phyloP scores from a whole-genome alignment of 2,113 vertebrate species.

The Australoheros scitulus region DNA sequence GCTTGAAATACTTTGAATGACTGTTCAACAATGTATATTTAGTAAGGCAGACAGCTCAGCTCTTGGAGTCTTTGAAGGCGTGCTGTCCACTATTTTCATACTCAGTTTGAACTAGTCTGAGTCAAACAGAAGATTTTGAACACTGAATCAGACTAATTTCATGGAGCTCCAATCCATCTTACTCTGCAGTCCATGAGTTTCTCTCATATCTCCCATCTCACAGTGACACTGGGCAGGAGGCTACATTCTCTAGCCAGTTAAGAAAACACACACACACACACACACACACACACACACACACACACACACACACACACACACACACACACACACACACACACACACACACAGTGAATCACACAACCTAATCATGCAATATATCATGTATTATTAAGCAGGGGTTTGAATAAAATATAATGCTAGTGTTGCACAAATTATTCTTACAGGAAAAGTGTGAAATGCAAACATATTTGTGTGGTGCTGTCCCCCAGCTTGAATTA shows the following conservation, averaged over 20 bases:
- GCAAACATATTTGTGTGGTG: slow-evolving; percentile 37
- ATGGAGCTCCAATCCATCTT: not conserved
- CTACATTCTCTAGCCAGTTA: slow-evolving; percentile 34
- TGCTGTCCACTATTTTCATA: not conserved
- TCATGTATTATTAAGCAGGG: slow-evolving; percentile 62
- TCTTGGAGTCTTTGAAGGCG: not conserved
- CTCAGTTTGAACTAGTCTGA: not conserved
- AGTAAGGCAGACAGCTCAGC: not conserved
- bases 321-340: slow-evolving; percentile 9
- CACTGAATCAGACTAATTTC: not conserved
- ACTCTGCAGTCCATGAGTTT: slow-evolving; percentile 12
- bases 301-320: slow-evolving; percentile 9
- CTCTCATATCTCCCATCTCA: slow-evolving; percentile 24
- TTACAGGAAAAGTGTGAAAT: slow-evolving; percentile 13
- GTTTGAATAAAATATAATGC: slow-evolving; percentile 68
- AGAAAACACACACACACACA: slow-evolving; percentile 23
- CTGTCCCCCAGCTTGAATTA: slow-evolving; percentile 38
- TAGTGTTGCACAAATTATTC: slow-evolving; percentile 61
- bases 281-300: slow-evolving; percentile 6
- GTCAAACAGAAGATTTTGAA: slow-evolving; percentile 5
- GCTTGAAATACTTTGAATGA: slow-evolving; percentile 4
- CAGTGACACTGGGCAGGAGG: slow-evolving; percentile 40
- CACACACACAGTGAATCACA: slow-evolving; percentile 2
- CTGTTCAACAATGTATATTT: not conserved
- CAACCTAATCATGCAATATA: slow-evolving; percentile 31